Base-by-base conservation (phyloP, 64 coral and sea anemone genomes). In the Pocillopora verrucosa region DNA sequence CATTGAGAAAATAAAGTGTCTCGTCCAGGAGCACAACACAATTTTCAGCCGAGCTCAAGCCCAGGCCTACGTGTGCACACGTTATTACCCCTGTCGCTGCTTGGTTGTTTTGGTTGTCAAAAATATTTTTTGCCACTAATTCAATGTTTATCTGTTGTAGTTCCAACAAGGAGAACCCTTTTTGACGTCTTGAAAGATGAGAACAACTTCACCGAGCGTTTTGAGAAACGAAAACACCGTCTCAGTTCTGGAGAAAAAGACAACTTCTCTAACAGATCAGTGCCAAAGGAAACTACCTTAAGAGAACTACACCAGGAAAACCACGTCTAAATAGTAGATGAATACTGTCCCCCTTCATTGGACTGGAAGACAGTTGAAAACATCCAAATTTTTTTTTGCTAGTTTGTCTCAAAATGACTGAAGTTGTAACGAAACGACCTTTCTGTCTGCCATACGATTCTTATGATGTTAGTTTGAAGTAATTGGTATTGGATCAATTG, bases 171-270 rank as follows among this genome's bases (percentile, higher is more conserved):
- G 20, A 60, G 77, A 79, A 79, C 77, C 5, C 77, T 79, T 59
- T 79, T 79, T 34, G 77, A 79, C 30, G 77, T 79, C 57, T 24
- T 79, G 1, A 79, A 56, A 60, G 77, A 79, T 60, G 77, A 79
- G 10, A 79, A 79, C 19, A 79, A 79, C 77, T 79, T 79, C 57
- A 59, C 77, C 2, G 77, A 79, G 57, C 16, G 25, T 59, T 79
- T 24, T 16, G 77, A 79, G 6, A 79, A 79, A 60, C 77, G 77
- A 2, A 79, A 60, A 26, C 59, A 59, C 24, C 56, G 77, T 22
- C 77, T 24, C 24, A 79, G 77, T 24, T 60, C 77, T 24, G 77
- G 56, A 1, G 77, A 79, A n/a, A 69, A n/a, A n/a, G 30, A 37
- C 30, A 79, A n/a, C 19, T 57, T 24, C 22, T 9, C 22, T 13